These are phyloP conservation scores for Amiota mariae DNA, from an alignment of 2,888 invertebrate genomes.

Conservation along the genomic window DNA sequence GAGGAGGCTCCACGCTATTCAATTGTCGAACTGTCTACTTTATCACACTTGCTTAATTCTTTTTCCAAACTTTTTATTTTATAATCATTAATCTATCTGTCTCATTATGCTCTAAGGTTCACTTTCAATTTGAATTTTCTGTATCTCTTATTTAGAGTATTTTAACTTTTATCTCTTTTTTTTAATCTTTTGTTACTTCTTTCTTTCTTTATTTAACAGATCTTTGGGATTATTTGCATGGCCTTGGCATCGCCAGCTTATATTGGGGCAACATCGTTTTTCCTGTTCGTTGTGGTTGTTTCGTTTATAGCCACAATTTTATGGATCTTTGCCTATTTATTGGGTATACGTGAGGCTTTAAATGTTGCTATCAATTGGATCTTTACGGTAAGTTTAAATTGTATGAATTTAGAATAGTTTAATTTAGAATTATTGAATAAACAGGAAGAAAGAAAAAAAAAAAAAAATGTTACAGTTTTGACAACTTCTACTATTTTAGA, in stretches of 20 bases:
- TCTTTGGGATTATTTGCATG: constrained; percentile 90
- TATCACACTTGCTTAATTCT: no score
- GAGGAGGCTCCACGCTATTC: no score
- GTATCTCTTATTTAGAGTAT: neutral
- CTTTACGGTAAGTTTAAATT: constrained; percentile 79
- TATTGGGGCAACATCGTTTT: constrained; percentile 81
- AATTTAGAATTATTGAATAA: no score
- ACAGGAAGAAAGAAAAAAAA: neutral
- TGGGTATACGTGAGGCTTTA: constrained; percentile 86
- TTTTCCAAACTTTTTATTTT: neutral
- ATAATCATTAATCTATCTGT: neutral
- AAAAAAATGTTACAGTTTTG: neutral
- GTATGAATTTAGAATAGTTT: neutral
- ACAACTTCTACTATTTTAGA: no score
- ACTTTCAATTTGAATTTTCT: neutral
- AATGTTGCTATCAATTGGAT: constrained; percentile 89
- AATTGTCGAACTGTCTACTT: no score
- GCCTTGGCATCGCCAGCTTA: constrained; percentile 83
- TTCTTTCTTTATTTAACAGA: constrained; percentile 75
- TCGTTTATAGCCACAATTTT: constrained; percentile 88
- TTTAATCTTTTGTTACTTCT: constrained; percentile 6
- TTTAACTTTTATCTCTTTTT: neutral
- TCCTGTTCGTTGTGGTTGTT: constrained; percentile 87
- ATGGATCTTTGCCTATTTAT: constrained; percentile 86
- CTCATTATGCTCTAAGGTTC: neutral